These are phyloP conservation scores for Scaptomyza montana DNA, from an alignment of 1,140 invertebrate species.

Conservation along the genomic window DNA sequence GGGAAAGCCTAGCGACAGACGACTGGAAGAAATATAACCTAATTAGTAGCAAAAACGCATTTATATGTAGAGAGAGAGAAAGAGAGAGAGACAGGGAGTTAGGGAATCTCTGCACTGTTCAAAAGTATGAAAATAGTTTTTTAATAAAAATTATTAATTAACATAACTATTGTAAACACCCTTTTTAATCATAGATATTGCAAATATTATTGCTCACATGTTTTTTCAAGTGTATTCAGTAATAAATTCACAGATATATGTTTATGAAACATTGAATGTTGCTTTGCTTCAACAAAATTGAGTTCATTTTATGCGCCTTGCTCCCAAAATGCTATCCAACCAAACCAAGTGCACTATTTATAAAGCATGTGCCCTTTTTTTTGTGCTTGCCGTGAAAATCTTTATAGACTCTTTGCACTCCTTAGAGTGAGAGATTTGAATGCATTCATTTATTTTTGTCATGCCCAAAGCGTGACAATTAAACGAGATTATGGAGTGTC, in stretches of 20 bases:
- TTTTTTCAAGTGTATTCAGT: slow-evolving; percentile 7
- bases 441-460: slow-evolving; percentile 60
- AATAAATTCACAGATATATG: not conserved
- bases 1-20: slow-evolving; percentile 19
- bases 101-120: slow-evolving; percentile 13
- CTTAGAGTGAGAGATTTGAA: slow-evolving; percentile 11
- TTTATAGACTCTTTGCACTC: not conserved
- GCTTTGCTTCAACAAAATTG: slow-evolving; percentile 34
- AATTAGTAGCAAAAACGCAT: slow-evolving; percentile 62
- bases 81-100: not conserved
- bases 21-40: slow-evolving; percentile 63
- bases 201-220: not conserved
- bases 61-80: not conserved
- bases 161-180: too few relatives aligned
- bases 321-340: slow-evolving; percentile 64
- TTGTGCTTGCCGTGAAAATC: slow-evolving; percentile 19
- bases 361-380: slow-evolving; percentile 56
- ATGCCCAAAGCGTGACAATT: slow-evolving; percentile 70
- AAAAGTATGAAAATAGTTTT: not conserved
- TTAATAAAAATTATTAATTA: too few relatives aligned
- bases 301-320: slow-evolving; percentile 52
- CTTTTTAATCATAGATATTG: too few relatives aligned
- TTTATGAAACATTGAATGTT: slow-evolving; percentile 31
- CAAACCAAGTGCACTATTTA: slow-evolving; percentile 64
- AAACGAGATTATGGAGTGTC: slow-evolving; percentile 66